Base-by-base conservation (phyloP, 2,888 invertebrate species). In the Dermolepida albohirtum region DNA sequence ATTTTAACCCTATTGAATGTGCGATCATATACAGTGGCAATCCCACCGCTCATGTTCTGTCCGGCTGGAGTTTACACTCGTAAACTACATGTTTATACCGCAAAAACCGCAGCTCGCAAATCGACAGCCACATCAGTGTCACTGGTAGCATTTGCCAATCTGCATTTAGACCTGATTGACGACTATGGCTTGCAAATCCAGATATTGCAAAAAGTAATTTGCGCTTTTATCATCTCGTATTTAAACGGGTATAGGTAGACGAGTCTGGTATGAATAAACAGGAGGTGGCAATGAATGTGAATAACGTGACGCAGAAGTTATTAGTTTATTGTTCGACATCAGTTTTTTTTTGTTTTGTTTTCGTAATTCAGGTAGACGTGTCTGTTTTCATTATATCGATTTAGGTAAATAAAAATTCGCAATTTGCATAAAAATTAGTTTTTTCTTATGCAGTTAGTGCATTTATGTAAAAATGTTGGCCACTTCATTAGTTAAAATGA, bases 51-150 rank as follows among this genome's bases (percentile, higher is more conserved):
- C 80, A 79, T 80, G 80, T 81, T 80, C 80, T 79, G 81, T 79
- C 80, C 80, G 78, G 77, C 78, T 73, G 40, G 75, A 76, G 76
- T 77, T 74, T 78, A 80, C 80, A 80, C 81, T 81, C 81, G 82
- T 82, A 82, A 82, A 82, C 81, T 82, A 82, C 76, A 82, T 83
- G 83, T 83, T 83, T 83, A 83, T 83, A 80, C 84, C 84, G 80
- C 83, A 83, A 83, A 83, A 84, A 84, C 83, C 83, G 81, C 82
- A 79, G 79, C 81, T 83, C 83, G 82, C 83, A 83, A 84, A 84
- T 84, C 83, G 81, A 80, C 80, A 79, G 80, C 78, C 78, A 75
- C 80, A 82, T 82, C 82, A 81, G 82, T 80, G 81, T 81, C 80
- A 81, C 74, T 73, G 73, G 74, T 75, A 75, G 78, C 79, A 79